Evolutionary conservation across 2,113 vertebrate species (phyloP).

Genomic region (Mesitornis unicolor): DNA sequence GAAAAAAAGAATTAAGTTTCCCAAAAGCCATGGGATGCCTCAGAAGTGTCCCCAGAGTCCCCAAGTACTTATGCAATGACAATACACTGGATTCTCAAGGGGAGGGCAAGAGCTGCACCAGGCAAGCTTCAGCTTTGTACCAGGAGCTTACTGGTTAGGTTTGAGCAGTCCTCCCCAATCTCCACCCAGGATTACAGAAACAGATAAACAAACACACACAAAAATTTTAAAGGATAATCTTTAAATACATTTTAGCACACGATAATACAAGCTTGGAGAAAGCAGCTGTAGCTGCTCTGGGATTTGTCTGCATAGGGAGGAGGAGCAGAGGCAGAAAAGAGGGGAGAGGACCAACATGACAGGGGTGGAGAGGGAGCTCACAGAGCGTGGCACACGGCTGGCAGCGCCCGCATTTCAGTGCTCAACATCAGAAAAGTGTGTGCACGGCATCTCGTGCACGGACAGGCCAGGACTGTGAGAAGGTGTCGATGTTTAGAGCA

Average conservation of each 20-base stretch:
- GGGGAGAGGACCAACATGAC: background rate
- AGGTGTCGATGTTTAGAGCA: background rate
- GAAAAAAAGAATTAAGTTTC: background rate
- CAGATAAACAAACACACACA: background rate
- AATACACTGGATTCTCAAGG: background rate
- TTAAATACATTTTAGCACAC: background rate
- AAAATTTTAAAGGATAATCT: background rate
- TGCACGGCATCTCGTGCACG: background rate
- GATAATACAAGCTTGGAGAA: background rate
- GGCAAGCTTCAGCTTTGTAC: background rate
- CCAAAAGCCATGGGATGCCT: background rate
- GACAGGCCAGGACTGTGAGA: background rate
- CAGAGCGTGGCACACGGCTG: background rate
- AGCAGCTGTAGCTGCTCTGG: background rate
- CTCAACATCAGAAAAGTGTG: background rate
- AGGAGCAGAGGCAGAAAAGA: background rate
- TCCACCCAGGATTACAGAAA: background rate
- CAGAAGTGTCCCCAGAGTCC: background rate
- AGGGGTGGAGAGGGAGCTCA: background rate
- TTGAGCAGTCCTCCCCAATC: background rate
- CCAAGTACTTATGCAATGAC: background rate
- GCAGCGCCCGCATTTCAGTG: background rate
- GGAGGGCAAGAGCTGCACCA: background rate
- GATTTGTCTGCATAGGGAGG: background rate
- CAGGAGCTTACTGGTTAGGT: background rate